Evolutionary conservation across 2,888 invertebrate genomes (phyloP).

Genomic region (Drosophila birchii): DNA sequence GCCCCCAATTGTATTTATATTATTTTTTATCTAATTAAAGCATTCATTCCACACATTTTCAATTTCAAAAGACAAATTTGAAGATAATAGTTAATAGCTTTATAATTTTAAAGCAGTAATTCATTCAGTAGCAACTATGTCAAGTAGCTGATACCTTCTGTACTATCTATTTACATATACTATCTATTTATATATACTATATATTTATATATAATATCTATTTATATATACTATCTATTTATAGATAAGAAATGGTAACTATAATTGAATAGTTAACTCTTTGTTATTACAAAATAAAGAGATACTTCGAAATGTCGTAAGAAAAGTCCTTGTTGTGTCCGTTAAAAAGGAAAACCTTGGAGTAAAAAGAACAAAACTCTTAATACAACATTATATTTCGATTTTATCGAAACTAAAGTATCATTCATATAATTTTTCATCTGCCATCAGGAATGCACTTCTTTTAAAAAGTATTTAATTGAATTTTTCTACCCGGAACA

Average conservation of each 20-base stretch:
- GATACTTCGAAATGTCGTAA: neutral
- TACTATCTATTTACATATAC: no score
- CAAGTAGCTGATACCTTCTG: no score
- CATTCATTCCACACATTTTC: neutral
- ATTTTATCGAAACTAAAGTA: neutral
- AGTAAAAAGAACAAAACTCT: no score
- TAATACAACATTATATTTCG: no score
- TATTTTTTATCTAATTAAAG: neutral
- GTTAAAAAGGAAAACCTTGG: neutral
- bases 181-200: conserved; percentile 1
- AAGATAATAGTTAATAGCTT: neutral
- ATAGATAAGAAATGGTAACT: neutral
- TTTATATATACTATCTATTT: neutral
- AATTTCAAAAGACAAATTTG: neutral
- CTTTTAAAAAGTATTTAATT: neutral
- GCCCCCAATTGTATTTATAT: neutral
- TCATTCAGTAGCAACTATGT: neutral
- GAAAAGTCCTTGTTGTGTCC: neutral
- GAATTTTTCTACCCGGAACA: neutral
- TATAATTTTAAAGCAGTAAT: neutral
- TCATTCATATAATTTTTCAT: neutral
- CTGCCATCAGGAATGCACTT: neutral
- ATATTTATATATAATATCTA: neutral
- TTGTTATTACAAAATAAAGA: neutral
- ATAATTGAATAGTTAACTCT: neutral